These are phyloP conservation scores for Drosophila yakuba DNA, from an alignment of 1,140 invertebrate species.

Conservation along the genomic window DNA sequence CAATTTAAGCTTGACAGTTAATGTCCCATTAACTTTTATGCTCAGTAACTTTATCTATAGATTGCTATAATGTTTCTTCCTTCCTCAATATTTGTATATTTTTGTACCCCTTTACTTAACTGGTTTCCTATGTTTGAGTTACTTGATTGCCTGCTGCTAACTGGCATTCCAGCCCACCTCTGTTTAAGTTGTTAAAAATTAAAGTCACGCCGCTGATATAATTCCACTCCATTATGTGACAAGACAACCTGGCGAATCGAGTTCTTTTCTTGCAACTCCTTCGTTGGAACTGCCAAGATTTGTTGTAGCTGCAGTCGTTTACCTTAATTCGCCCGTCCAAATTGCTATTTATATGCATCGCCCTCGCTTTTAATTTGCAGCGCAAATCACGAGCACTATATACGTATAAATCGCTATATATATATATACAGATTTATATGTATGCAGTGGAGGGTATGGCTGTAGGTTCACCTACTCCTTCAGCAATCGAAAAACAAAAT, in stretches of 20 bases:
- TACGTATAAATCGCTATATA: too few species aligned
- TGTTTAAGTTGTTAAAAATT: slow-evolving; percentile 43
- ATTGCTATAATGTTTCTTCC: too few species aligned
- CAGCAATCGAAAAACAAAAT: slow-evolving; percentile 74
- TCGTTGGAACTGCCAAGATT: slow-evolving; percentile 26
- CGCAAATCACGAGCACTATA: slow-evolving; percentile 72
- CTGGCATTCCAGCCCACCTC: slow-evolving; percentile 19
- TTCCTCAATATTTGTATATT: background rate
- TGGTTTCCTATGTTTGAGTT: slow-evolving; percentile 28
- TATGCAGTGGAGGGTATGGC: slow-evolving; percentile 7
- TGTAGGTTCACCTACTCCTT: slow-evolving; percentile 38
- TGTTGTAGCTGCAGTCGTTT: slow-evolving; percentile 65
- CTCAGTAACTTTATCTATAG: too few species aligned
- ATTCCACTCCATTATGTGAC: slow-evolving; percentile 66
- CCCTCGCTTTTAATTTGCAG: slow-evolving; percentile 80
- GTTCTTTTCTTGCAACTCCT: slow-evolving; percentile 8
- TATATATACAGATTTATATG: background rate
- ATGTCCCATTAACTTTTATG: too few species aligned
- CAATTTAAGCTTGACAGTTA: too few species aligned
- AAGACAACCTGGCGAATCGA: slow-evolving; percentile 49
- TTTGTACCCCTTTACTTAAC: background rate
- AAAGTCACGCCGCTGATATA: slow-evolving; percentile 74
- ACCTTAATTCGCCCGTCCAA: slow-evolving; percentile 79
- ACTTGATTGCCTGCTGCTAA: slow-evolving; percentile 24
- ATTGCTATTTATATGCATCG: slow-evolving; percentile 81